phyloP scores from a whole-genome alignment of 2,113 vertebrate genomes.

The Pantherophis guttatus region DNA sequence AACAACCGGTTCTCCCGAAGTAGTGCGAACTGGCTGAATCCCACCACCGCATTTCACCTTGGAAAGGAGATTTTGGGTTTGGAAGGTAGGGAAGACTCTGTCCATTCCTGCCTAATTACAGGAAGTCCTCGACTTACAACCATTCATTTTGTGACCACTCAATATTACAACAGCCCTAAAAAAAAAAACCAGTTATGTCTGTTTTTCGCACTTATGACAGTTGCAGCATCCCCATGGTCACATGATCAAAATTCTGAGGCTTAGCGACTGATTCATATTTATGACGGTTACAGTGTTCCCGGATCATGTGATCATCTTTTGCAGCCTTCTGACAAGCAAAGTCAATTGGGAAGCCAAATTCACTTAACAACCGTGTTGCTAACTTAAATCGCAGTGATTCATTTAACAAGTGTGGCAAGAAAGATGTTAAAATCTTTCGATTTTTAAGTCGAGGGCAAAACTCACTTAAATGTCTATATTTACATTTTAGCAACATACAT shows the following conservation, averaged over 20 bases:
- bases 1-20: too few relatives aligned
- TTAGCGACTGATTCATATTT: neutral
- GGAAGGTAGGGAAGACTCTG: constrained; percentile 48
- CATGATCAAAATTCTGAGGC: neutral
- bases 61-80: constrained; percentile 53
- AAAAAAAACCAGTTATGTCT: neutral
- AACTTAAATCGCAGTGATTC: neutral
- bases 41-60: constrained; percentile 21
- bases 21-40: too few relatives aligned
- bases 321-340: neutral
- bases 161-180: neutral
- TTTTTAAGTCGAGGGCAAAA: neutral
- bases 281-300: neutral
- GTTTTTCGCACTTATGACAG: neutral
- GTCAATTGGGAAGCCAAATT: neutral
- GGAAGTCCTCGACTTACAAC: neutral
- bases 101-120: constrained; percentile 52
- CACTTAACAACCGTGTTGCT: neutral
- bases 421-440: neutral
- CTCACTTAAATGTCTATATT: neutral
- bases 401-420: neutral
- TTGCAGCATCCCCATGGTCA: neutral
- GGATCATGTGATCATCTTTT: neutral
- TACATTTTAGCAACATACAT: neutral
- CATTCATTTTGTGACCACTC: neutral